Conservation (phyloP, 2,888 invertebrate species). For the Drosophila monieri region DNA sequence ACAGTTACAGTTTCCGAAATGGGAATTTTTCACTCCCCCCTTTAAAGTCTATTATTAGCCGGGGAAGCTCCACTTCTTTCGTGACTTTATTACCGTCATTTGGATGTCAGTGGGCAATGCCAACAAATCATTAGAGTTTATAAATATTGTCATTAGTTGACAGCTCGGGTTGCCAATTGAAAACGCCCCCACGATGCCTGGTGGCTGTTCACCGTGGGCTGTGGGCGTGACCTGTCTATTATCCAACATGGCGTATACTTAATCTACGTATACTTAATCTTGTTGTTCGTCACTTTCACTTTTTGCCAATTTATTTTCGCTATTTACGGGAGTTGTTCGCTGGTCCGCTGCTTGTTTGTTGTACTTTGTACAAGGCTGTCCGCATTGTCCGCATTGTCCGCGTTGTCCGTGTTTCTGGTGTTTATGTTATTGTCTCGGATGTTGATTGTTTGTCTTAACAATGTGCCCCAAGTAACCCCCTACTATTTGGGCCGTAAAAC, state of each 20-base stretch:
- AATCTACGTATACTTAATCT: constrained; percentile 33
- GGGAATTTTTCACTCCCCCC: neutral
- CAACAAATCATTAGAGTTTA: constrained; percentile 44
- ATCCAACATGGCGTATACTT: constrained; percentile 22
- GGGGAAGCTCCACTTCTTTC: constrained; percentile 16
- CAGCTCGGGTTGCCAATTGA: constrained; percentile 20
- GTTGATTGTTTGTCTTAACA: constrained; percentile 35
- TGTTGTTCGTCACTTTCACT: constrained; percentile 60
- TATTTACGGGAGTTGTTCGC: constrained; percentile 47
- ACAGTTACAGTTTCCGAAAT: neutral
- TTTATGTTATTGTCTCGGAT: constrained; percentile 32
- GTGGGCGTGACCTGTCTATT: constrained; percentile 46
- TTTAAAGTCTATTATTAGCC: neutral
- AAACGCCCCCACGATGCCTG: constrained; percentile 39
- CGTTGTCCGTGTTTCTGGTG: constrained; percentile 12
- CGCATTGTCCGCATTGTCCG: neutral
- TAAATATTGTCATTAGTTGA: constrained; percentile 41
- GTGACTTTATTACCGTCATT: neutral
- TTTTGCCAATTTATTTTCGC: constrained; percentile 63
- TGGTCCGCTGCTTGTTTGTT: constrained; percentile 6
- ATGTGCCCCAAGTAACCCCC: constrained; percentile 17
- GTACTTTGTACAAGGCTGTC: constrained; percentile 6
- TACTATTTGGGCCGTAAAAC: constrained; percentile 2
- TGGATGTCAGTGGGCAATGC: constrained; percentile 6
- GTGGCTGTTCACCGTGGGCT: constrained; percentile 5